Evolutionary conservation across 2,888 invertebrate species (phyloP), one percentile per base, ranked within the genome.

Genomic region (Leptinotarsa haldemani): DNA sequence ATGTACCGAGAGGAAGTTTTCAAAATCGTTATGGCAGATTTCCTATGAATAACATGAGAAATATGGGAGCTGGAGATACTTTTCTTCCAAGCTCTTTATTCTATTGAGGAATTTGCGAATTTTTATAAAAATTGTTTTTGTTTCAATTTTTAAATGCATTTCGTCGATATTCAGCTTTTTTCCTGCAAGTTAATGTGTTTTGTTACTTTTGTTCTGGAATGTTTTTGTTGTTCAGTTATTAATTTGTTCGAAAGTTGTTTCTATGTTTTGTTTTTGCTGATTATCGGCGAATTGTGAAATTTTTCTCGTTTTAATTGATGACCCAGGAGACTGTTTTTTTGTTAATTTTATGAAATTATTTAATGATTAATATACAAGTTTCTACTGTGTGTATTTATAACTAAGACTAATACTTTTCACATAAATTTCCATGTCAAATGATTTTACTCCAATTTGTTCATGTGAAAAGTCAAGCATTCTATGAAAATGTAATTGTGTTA

Each of bases 11-110:
- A 79, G 82, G 79, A 77, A 82, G 77, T 76, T 80, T 78, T 75
- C 81, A 77, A 65, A 80, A 79, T 77, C 80, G 81, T 63, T 82
- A 80, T 56, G 79, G 79, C 74, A 76, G 80, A 64, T 79, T 75
- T 65, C 76, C 74, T 70, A 70, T 80, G 73, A 80, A 81, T 78
- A 81, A 79, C 76, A 78, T 83, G 74, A 79, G 84, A 80, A 83
- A 85, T 81, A 82, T 86, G 83, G 86, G 85, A 69, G 86, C 86
- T 47, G 87, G 86, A 58, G 87, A 87, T 79, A 85, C 84, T 69
- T 83, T 84, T 77, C 82, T 83, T 75, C 84, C 85, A 79, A 84
- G 80, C 78, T 83, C 84, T 70, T 85, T 86, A 80, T 85, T 80
- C 80, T 84, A 82, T 78, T 85, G 74, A 82, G 58, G 56, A 70